Evolutionary conservation across 1,140 invertebrate genomes (phyloP).

Genomic region (Physella acuta): DNA sequence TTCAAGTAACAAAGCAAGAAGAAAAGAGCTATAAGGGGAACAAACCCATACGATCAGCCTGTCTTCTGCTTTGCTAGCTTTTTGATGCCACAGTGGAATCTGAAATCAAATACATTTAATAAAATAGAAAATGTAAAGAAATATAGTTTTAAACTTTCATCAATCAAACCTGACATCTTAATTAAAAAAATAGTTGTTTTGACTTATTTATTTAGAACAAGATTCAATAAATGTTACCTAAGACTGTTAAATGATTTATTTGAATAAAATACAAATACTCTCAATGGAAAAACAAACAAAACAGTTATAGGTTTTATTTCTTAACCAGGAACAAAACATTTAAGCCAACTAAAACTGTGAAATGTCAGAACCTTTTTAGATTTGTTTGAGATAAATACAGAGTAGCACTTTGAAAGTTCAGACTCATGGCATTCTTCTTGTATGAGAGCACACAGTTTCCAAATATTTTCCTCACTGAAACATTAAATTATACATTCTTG

Average conservation of each 20-base stretch:
- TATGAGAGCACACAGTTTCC: conserved; percentile 20
- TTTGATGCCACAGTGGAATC: conserved; percentile 26
- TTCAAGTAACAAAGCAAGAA: conserved; percentile 75
- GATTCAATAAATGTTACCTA: background rate
- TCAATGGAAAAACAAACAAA: background rate
- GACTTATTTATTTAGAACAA: background rate
- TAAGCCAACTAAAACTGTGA: too few relatives aligned
- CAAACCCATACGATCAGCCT: conserved; percentile 42
- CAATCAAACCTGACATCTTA: background rate
- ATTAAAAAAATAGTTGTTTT: background rate
- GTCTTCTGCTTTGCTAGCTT: conserved; percentile 3
- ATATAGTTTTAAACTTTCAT: background rate
- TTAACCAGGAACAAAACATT: too few relatives aligned
- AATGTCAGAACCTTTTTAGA: conserved; percentile 18
- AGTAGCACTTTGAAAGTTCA: conserved; percentile 6
- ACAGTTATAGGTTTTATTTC: too few relatives aligned
- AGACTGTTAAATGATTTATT: background rate
- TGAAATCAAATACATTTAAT: background rate
- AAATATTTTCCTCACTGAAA: conserved; percentile 24
- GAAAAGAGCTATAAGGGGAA: conserved; percentile 94
- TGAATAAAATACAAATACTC: background rate
- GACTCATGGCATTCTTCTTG: background rate
- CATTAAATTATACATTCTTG: too few relatives aligned
- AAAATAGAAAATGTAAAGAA: background rate
- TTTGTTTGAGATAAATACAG: conserved; percentile 20